Percentiles rank a stretch among this genome's conserved stretches.
Evolutionary conservation across 2,797 vertebrate genomes (phyloP).

Genomic region (Syngnathus acus): DNA sequence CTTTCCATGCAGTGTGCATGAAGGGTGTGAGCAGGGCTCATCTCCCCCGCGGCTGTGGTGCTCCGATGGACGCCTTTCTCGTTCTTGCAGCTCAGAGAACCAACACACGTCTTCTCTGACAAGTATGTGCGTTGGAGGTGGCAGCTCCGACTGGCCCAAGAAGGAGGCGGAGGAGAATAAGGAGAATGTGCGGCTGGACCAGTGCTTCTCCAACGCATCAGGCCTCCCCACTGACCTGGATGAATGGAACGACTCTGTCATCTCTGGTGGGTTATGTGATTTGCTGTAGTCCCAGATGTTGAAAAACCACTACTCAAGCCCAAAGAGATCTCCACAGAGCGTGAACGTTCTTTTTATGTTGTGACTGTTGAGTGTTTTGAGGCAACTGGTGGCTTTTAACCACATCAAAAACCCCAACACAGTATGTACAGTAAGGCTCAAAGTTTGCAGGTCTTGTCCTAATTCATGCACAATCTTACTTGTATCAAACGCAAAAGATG

Average conservation of each 20-base stretch:
- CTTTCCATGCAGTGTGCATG: constrained; percentile 47
- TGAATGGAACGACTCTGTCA: constrained; percentile 84
- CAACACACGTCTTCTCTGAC: constrained; percentile 45
- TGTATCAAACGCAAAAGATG: background rate
- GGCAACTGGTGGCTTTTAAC: too few species aligned
- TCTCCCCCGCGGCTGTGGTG: constrained; percentile 78
- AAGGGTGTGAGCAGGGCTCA: constrained; percentile 77
- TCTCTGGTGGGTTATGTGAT: constrained; percentile 74
- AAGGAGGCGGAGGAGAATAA: constrained; percentile 94
- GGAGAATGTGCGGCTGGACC: constrained; percentile 86
- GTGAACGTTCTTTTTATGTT: too few species aligned
- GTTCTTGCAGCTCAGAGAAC: constrained; percentile 72
- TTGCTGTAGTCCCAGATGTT: background rate
- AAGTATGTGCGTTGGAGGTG: constrained; percentile 48
- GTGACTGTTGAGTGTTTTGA: too few species aligned
- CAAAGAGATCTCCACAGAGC: too few species aligned
- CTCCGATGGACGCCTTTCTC: constrained; percentile 68
- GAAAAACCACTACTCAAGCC: too few species aligned
- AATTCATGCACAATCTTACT: background rate
- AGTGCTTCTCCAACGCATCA: constrained; percentile 82
- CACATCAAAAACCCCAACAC: too few species aligned
- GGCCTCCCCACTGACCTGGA: constrained; percentile 86
- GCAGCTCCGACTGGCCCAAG: constrained; percentile 73
- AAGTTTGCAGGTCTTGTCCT: background rate
- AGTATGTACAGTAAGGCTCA: too few species aligned